Evolutionary conservation across 2,113 vertebrate genomes (phyloP).

Genomic region (Nothocercus nigrocapillus): DNA sequence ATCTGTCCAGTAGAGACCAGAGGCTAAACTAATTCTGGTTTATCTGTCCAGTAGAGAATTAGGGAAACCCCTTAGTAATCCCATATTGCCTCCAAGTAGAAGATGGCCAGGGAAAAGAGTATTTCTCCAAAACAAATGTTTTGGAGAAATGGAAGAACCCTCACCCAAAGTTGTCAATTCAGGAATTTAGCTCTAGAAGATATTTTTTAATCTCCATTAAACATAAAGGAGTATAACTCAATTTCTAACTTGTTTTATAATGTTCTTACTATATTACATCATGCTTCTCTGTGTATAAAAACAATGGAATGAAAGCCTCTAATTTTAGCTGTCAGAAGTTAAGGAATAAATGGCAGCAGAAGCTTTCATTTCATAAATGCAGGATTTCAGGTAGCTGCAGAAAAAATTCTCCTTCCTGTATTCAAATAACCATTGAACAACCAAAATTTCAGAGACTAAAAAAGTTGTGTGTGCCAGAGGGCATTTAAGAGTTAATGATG

Average conservation of each 20-base stretch:
- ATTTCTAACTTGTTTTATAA: constrained; percentile 24
- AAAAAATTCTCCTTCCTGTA: neutral
- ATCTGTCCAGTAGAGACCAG: constrained; percentile 10
- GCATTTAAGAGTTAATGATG: neutral
- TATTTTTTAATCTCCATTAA: neutral
- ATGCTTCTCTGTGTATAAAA: constrained; percentile 45
- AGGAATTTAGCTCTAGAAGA: neutral
- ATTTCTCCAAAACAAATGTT: neutral
- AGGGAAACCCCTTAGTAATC: neutral
- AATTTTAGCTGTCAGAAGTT: constrained; percentile 63
- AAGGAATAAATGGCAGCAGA: constrained; percentile 53
- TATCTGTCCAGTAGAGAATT: constrained; percentile 6
- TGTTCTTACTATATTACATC: constrained; percentile 49
- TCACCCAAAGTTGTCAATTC: neutral
- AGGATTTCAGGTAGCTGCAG: constrained; percentile 37
- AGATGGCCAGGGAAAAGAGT: neutral
- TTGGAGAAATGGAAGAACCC: neutral
- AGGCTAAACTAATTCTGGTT: neutral
- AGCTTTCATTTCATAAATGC: constrained; percentile 33
- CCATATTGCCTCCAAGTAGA: neutral
- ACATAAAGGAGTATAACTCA: neutral
- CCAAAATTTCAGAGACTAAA: neutral
- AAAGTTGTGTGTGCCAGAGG: neutral
- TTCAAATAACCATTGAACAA: neutral
- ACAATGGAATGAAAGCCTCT: constrained; percentile 61